Evolutionary conservation across 2,888 invertebrate genomes (phyloP), one percentile per base, ranked within the genome.

Genomic region (Hemithea aestivaria): DNA sequence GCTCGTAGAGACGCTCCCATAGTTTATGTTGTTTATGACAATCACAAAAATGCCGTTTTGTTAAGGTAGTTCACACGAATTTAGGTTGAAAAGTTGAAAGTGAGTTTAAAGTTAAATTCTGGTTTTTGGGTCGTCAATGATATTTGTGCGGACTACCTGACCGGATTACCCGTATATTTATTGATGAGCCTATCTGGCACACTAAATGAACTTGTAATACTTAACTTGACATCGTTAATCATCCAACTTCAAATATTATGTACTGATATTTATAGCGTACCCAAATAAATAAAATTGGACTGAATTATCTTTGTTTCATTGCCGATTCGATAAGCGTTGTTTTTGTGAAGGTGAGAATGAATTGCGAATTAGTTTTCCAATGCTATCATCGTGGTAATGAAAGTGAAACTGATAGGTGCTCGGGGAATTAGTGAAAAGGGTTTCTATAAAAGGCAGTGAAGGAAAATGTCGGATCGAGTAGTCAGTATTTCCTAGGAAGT

Each of bases 221-320:
- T 27, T 33, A 26, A 20, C 21, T 28, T 27, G 7, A 38, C 34
- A 20, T 27, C 27, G 27, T 38, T 38, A 37, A 38, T 44, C 35
- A 29, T 22, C 29, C 2, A 16, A 20, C 12, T 11, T 27, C 27
- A 35, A 35, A 8, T 31, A 21, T 35, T 25, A 43, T 50, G 27
- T 48, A 51, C 31, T 52, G 51, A 37, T 60, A 62, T 63, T 58
- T 48, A 56, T 55, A 55, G 39, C 44, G 40, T 63, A 58, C 48
- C 51, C 49, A 53, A 65, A 61, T 62, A 64, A 63, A 60, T 36
- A 22, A 51, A 55, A 58, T 58, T 62, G 47, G 57, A 61, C 60
- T 66, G 58, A 62, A 40, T 47, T 56, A 56, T 47, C 41, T 21
- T 51, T 46, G 57, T 62, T 62, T 64, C 52, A 61, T 58, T 65